Base-by-base conservation (phyloP, 2,888 invertebrate species). In the Drosophila mayaguana region DNA sequence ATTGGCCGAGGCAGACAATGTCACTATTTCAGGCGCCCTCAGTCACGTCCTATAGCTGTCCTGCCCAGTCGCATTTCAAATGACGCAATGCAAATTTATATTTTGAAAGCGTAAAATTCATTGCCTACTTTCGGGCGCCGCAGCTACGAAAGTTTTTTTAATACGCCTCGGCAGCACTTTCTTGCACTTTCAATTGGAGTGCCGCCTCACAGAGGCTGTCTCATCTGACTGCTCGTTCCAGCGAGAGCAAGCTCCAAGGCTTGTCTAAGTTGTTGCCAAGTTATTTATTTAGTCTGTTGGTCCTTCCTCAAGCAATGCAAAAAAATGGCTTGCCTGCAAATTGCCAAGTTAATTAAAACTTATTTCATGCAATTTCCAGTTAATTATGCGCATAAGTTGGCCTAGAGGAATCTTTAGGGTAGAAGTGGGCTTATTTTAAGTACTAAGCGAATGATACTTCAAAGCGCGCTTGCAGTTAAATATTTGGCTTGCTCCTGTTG, bases 31-130 rank as follows among this genome's bases (percentile, higher is more conserved):
- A 65, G 60, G 51, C 51, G 22, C 36, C 62, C 14, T 48, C 38
- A 25, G 60, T 40, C 43, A 63, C 54, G 36, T 28, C 16, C 32
- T 9, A 3, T 16, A 14, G 7, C 36, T 2, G 6, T 18, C 20
- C 16, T 34, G 16, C 28, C 54, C 18, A 18, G 20, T 56, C 48
- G 40, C 42, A 38, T 46, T 63, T 59, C 66, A 78, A 71, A 85
- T 88, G 88, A 85, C 88, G 83, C 86, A 83, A 88, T 87, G 83
- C 80, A 84, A 84, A 84, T 83, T 53, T 36, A 65, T 69, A 81
- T 71, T 85, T 83, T 62, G 50, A 57, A 59, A 50, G 60, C 42
- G 57, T 38, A 63, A 73, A 61, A 75, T 64, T 56, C 57, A 63
- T 70, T 73, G 67, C 69, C 62, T 60, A 62, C 68, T 69, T 67